A percentile compares a stretch with the other conserved stretches of the same genome.
Evolutionary conservation across 2,888 invertebrate genomes (phyloP).

Genomic region (Allolobophora icterica): DNA sequence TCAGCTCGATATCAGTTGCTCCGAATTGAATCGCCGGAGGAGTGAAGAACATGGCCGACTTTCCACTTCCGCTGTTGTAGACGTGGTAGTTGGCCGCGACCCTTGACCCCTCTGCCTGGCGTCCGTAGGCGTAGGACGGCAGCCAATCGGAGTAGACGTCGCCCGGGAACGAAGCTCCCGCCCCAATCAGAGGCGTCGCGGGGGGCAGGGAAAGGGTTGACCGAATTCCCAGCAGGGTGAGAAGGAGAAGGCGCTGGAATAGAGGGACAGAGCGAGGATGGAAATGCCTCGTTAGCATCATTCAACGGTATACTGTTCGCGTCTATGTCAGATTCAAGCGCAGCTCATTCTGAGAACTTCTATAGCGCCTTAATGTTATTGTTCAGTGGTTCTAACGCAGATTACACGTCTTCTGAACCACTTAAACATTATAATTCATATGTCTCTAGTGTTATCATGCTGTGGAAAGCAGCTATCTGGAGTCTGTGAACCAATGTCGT

Average conservation of each 20-base stretch:
- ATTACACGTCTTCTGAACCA: too few relatives aligned
- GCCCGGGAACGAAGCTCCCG: conserved; percentile 46
- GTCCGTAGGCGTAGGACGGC: conserved; percentile 39
- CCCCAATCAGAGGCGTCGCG: conserved; percentile 25
- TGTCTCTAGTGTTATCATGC: too few relatives aligned
- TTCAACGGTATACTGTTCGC: neutral
- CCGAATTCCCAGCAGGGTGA: neutral
- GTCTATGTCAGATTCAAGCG: too few relatives aligned
- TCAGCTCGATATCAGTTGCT: conserved; percentile 23
- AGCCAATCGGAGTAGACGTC: conserved; percentile 45
- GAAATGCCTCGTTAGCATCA: neutral
- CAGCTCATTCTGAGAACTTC: too few relatives aligned
- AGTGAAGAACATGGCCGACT: neutral
- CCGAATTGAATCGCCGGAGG: neutral
- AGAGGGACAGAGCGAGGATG: neutral
- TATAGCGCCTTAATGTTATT: too few relatives aligned
- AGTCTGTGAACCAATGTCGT: too few relatives aligned
- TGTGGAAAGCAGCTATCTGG: too few relatives aligned
- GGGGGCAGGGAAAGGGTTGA: neutral
- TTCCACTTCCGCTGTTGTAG: conserved; percentile 42
- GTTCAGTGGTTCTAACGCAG: too few relatives aligned
- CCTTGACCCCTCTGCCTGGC: conserved; percentile 29
- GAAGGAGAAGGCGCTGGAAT: neutral
- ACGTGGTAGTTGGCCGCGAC: conserved; percentile 37
- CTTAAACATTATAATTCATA: too few relatives aligned